Percentiles rank a stretch among this genome's conserved stretches.
These are phyloP conservation scores for Ageneiosus marmoratus DNA, from an alignment of 2,113 vertebrate genomes.

Conservation along the genomic window DNA sequence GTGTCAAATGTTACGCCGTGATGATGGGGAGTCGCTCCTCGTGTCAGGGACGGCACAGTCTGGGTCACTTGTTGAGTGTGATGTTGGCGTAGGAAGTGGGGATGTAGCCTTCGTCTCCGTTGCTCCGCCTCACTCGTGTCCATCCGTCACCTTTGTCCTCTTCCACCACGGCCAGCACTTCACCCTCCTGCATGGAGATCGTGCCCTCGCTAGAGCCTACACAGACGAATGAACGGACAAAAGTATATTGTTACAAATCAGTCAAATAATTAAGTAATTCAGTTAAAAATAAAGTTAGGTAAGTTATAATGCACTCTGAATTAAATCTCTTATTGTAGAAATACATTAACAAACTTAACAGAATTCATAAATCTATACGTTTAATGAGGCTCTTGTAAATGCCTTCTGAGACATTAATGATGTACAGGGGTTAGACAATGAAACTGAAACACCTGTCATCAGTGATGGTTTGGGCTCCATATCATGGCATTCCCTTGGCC, in stretches of 20 bases:
- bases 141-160: conserved; percentile 89
- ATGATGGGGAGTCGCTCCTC: conserved; percentile 27
- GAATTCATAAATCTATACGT: too few relatives aligned
- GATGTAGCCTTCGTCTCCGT: conserved; percentile 87
- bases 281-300: too few relatives aligned
- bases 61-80: conserved; percentile 70
- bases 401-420: too few relatives aligned
- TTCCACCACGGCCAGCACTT: conserved; percentile 82
- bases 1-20: conserved; percentile 28
- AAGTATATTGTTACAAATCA: neutral
- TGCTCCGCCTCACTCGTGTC: conserved; percentile 82
- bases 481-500: too few relatives aligned
- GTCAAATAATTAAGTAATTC: neutral
- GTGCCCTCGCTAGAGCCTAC: conserved; percentile 87
- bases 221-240: neutral
- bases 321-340: too few relatives aligned
- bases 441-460: too few relatives aligned
- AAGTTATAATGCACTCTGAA: too few relatives aligned
- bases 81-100: conserved; percentile 86
- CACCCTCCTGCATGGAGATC: conserved; percentile 85
- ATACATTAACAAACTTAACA: too few relatives aligned
- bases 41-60: conserved; percentile 12
- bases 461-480: too few relatives aligned
- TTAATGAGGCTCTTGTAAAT: too few relatives aligned
- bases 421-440: too few relatives aligned